A percentile compares a stretch with the other conserved stretches of the same genome.
Evolutionary conservation across 2,888 invertebrate species (phyloP).

Genomic region (Neria commutata): DNA sequence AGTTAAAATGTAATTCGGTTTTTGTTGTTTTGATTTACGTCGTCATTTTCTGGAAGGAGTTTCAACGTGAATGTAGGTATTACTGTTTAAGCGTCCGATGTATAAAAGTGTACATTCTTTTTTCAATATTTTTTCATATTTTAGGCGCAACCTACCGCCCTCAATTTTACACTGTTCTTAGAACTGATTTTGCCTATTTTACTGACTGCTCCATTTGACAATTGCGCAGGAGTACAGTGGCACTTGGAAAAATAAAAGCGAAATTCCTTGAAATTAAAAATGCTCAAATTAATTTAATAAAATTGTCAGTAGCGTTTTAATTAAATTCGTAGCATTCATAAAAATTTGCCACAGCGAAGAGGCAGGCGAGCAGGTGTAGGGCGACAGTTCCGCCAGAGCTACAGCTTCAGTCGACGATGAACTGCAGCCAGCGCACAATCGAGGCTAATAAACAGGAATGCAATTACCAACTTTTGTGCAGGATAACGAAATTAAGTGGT

Average conservation of each 20-base stretch:
- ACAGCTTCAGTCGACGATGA: slow-evolving; percentile 16
- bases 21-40: no score
- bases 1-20: no score
- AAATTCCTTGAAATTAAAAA: background rate
- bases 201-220: no score
- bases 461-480: slow-evolving; percentile 52
- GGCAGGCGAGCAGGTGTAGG: background rate
- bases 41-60: no score
- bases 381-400: background rate
- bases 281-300: background rate
- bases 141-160: no score
- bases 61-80: no score
- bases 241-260: background rate
- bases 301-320: background rate
- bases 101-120: no score
- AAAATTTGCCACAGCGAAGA: background rate
- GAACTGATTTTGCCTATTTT: no score
- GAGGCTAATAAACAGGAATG: slow-evolving; percentile 57
- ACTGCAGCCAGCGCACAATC: slow-evolving; percentile 40
- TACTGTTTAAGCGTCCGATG: no score
- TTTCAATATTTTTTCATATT: no score
- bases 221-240: no score
- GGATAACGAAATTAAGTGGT: slow-evolving; percentile 40
- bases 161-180: no score
- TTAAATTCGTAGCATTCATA: background rate